These are phyloP conservation scores for Galerucella pusilla DNA, from an alignment of 2,888 invertebrate genomes.

Conservation along the genomic window DNA sequence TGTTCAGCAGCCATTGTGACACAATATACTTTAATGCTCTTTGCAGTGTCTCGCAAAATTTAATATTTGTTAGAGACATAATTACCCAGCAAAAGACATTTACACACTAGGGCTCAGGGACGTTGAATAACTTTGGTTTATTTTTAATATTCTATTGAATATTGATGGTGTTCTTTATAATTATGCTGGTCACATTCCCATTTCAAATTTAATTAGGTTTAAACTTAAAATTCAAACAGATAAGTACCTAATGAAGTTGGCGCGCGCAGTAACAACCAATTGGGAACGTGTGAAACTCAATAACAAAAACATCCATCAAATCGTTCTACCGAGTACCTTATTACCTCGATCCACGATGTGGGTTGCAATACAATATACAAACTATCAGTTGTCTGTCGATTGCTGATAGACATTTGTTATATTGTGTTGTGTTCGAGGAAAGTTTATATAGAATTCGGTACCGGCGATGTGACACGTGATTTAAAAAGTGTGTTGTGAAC, in stretches of 20 bases:
- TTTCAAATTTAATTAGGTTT: not conserved
- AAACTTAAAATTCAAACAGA: conserved; percentile 3
- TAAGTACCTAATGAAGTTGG: not conserved
- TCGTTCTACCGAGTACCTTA: conserved; percentile 7
- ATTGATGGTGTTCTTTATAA: not conserved
- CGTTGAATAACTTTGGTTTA: no score
- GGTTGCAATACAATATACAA: conserved; percentile 1
- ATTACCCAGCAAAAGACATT: no score
- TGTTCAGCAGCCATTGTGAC: no score
- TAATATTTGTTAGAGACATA: no score
- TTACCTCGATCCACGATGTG: not conserved
- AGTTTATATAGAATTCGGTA: not conserved
- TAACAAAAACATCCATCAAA: conserved; percentile 15
- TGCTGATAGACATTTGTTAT: conserved; percentile 3
- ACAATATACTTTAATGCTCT: no score
- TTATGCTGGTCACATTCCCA: conserved; percentile 3
- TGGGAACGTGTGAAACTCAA: conserved; percentile 6
- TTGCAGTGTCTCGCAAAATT: no score
- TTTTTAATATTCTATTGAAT: not conserved
- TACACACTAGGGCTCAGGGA: no score
- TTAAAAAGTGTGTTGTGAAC: not conserved
- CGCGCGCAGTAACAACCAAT: not conserved
- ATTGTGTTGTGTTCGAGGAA: not conserved
- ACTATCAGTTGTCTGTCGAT: not conserved
- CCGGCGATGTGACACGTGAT: not conserved